Evolutionary conservation across 2,797 vertebrate genomes (phyloP).

Genomic region (Taenioides sp.): DNA sequence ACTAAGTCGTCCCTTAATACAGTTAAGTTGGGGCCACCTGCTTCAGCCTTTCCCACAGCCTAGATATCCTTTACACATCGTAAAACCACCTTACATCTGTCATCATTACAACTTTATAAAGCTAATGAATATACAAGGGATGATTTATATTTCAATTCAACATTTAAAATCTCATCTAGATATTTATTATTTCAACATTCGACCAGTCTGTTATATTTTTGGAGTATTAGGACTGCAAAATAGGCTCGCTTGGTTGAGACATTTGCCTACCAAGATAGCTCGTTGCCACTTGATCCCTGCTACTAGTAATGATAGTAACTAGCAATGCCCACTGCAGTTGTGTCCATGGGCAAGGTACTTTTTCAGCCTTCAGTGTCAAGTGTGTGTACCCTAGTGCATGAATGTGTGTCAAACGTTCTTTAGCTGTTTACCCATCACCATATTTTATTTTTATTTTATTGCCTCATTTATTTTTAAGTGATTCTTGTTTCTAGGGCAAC

Average conservation of each 20-base stretch:
- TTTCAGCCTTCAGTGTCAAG: too few species aligned
- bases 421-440: neutral
- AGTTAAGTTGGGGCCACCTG: neutral
- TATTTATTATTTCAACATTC: neutral
- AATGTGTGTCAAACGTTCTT: neutral
- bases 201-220: neutral
- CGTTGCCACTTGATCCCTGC: neutral
- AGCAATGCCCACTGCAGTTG: neutral
- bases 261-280: neutral
- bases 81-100: neutral
- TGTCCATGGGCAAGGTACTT: neutral
- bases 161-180: neutral
- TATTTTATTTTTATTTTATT: neutral
- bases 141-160: neutral
- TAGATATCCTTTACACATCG: neutral
- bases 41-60: neutral
- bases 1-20: neutral
- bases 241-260: neutral
- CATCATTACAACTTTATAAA: neutral
- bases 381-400: too few species aligned
- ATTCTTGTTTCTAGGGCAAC: slow-evolving; percentile 52
- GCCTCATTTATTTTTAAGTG: neutral
- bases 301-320: neutral
- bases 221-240: neutral
- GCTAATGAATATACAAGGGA: neutral